Evolutionary conservation across 2,113 vertebrate genomes (phyloP).

Genomic region (Chionomys nivalis): DNA sequence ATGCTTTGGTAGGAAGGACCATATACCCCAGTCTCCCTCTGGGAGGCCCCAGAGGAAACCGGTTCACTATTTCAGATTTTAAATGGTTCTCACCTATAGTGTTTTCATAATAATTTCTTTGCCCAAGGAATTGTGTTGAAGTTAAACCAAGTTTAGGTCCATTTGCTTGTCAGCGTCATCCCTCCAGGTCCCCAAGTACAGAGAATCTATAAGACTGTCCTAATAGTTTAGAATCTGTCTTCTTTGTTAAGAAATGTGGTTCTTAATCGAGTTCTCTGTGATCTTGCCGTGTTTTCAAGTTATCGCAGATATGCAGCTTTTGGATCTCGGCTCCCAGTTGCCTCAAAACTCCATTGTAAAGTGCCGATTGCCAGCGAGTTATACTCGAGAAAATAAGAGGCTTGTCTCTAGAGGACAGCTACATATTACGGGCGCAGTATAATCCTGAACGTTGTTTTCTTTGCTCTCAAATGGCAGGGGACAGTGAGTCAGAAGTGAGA

Average conservation of each 20-base stretch:
- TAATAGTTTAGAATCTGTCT: constrained; percentile 72
- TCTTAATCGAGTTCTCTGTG: constrained; percentile 81
- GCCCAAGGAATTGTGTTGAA: neutral
- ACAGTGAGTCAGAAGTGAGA: constrained; percentile 89
- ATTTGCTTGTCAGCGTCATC: neutral
- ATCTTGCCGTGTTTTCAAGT: constrained; percentile 82
- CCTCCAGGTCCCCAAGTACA: neutral
- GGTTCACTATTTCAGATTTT: neutral
- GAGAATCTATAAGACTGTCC: neutral
- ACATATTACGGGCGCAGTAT: constrained; percentile 84
- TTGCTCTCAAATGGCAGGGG: constrained; percentile 89
- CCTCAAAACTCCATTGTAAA: constrained; percentile 82
- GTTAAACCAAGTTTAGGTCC: neutral
- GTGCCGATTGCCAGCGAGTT: constrained; percentile 82
- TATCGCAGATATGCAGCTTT: constrained; percentile 88
- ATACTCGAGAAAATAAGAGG: constrained; percentile 87
- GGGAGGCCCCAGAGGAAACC: neutral
- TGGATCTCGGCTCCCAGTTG: constrained; percentile 83
- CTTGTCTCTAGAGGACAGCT: constrained; percentile 86
- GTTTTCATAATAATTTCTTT: neutral
- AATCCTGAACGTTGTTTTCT: constrained; percentile 90
- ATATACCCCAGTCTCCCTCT: neutral
- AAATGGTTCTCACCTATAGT: neutral
- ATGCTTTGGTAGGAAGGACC: neutral
- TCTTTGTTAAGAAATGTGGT: constrained; percentile 76